Base-by-base conservation (phyloP, 2,113 vertebrate genomes). In the Trogon melanurus region DNA sequence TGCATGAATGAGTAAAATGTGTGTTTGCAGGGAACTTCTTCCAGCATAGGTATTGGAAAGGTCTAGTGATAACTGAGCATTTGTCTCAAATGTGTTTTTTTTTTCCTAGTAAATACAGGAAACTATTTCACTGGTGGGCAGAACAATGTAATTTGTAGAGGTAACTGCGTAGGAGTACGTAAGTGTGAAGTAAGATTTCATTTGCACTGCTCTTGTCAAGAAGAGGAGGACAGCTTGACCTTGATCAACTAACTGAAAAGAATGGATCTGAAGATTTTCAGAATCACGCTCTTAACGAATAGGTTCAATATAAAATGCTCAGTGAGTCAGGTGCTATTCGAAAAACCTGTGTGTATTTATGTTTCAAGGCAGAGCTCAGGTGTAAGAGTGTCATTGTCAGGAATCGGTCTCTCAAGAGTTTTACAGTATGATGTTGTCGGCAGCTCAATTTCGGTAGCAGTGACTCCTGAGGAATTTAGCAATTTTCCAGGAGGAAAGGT, bases 1-100 rank as follows among this genome's bases (percentile, higher is more conserved):
- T 96, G 90, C 93, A 88, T 91, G 92, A 94, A 89, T 96, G 91
- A 88, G 75, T 88, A 66, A 61, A 90, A 83, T 66, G 57, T 83
- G 82, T 95, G 79, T 91, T 93, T 80, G 65, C 45, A 71, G 79
- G 45, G 53, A 94, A 9, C 4, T 7, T 86, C 65, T 79, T 92
- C 74, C 32, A 79, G 6, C 15, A 5, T 23, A 14, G 3, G 10
- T 89, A 17, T 81, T 47, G 26, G 69, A 60, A 75, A 47, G 48
- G 65, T 50, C 44, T 67, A 36, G 51, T 61, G 32, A 44, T 50
- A 85, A 56, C 16, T 44, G 65, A 84, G 76, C 29, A 45, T 75
- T 90, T 90, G 34, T 56, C 76, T 71, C 22, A 51, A 34, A 30
- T 67, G 11, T 41, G 13, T 23, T 23, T 27, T 38, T 58, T 45